phyloP scores from a whole-genome alignment of 2,113 vertebrate genomes.

The Gopherus flavomarginatus region DNA sequence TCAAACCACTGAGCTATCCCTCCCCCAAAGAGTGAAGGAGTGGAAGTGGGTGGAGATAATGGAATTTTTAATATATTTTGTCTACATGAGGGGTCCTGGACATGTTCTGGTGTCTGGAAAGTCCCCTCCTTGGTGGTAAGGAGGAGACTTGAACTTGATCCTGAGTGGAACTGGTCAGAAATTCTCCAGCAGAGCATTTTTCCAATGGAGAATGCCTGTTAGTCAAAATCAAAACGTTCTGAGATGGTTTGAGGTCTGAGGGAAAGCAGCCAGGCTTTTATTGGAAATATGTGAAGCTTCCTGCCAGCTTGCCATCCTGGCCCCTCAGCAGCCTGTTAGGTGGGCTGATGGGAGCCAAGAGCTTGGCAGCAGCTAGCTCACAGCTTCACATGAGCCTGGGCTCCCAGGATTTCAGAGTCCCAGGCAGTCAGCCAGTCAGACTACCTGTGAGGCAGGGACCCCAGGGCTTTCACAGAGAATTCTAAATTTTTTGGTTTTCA shows the following conservation, averaged over 20 bases:
- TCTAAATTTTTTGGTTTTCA: neutral
- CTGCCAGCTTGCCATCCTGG: neutral
- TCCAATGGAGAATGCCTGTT: neutral
- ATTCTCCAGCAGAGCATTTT: neutral
- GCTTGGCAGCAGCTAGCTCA: neutral
- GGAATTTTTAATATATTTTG: neutral
- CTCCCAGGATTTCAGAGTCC: neutral
- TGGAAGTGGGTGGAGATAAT: neutral
- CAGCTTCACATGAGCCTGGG: neutral
- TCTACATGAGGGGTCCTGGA: neutral
- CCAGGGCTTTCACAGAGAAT: neutral
- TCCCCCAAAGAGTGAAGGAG: neutral
- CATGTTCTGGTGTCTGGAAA: neutral
- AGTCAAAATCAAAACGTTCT: neutral
- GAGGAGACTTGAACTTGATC: neutral
- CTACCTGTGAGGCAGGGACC: neutral
- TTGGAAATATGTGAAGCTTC: no score
- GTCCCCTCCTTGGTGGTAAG: neutral
- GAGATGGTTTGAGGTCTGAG: neutral
- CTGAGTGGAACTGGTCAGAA: neutral
- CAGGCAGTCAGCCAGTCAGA: neutral
- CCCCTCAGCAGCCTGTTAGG: neutral
- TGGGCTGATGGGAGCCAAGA: neutral
- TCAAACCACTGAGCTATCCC: no score
- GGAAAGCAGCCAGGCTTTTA: neutral